Conservation (phyloP, 1,140 invertebrate genomes). For the Aphidius gifuensis region DNA sequence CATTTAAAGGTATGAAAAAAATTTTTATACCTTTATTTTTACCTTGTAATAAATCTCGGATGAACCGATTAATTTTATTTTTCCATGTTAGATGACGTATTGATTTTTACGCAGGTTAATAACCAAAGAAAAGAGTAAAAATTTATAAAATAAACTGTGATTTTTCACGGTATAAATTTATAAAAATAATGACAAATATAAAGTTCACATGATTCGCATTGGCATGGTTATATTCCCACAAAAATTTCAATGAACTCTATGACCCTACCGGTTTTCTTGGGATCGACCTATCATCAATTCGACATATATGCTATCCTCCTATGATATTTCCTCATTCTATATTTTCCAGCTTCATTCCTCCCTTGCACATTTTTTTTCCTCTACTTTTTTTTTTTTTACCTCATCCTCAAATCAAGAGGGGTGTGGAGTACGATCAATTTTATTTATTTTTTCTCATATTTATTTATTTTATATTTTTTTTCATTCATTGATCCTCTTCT, state of each 20-base stretch:
- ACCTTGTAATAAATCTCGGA: no score
- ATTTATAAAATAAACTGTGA: not conserved
- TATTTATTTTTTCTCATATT: no score
- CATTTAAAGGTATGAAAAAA: no score
- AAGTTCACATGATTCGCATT: not conserved
- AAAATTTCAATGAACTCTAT: slow-evolving; percentile 18
- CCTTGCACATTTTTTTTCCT: not conserved
- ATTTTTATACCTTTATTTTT: no score
- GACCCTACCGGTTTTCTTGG: slow-evolving; percentile 15
- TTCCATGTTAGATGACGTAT: no score
- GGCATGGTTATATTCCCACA: not conserved
- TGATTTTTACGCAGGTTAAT: no score
- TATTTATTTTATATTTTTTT: no score
- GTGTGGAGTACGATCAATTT: not conserved
- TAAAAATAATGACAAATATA: not conserved
- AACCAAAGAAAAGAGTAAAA: not conserved
- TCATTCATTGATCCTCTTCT: no score
- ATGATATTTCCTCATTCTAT: slow-evolving; percentile 7
- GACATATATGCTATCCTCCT: slow-evolving; percentile 12
- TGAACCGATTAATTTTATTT: no score
- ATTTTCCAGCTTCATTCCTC: slow-evolving; percentile 15
- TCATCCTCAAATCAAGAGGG: not conserved
- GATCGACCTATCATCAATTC: slow-evolving; percentile 10
- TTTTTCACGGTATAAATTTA: slow-evolving; percentile 10
- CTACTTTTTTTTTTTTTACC: not conserved